Percentiles rank a stretch among this genome's conserved stretches.
These are phyloP conservation scores for Dunckerocampus dactyliophorus DNA, from an alignment of 2,113 vertebrate species.

Conservation along the genomic window DNA sequence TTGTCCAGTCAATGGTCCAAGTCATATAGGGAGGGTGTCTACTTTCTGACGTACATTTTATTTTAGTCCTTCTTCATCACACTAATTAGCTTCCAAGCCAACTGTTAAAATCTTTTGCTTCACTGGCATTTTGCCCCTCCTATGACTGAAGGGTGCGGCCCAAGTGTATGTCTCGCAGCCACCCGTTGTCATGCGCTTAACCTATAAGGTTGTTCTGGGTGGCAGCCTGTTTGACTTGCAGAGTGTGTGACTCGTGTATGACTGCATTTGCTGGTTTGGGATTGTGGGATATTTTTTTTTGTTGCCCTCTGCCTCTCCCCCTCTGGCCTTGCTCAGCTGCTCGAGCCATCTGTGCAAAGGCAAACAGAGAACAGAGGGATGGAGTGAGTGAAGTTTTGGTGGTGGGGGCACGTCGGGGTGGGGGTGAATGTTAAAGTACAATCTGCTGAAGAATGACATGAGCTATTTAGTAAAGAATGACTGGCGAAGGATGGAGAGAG, in stretches of 20 bases:
- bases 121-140: conserved; percentile 15
- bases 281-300: conserved; percentile 19
- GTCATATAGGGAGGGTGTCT: background rate
- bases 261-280: conserved; percentile 21
- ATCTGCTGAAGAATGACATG: conserved; percentile 26
- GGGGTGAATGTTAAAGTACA: conserved; percentile 17
- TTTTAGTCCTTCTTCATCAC: background rate
- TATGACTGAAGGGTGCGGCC: conserved; percentile 18
- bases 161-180: conserved; percentile 3
- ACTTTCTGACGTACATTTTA: background rate
- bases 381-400: conserved; percentile 28
- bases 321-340: conserved; percentile 72
- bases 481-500: conserved; percentile 28
- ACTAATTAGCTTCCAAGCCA: conserved; percentile 13
- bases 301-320: conserved; percentile 25
- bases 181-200: conserved; percentile 12
- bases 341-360: conserved; percentile 71
- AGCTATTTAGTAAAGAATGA: background rate
- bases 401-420: conserved; percentile 1
- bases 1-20: background rate
- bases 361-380: conserved; percentile 69
- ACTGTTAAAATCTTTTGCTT: conserved; percentile 16
- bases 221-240: conserved; percentile 29
- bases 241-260: conserved; percentile 16
- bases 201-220: conserved; percentile 26